Conservation (phyloP, 30 jellyfish, hydroid and myxozoan species). For the Phacellophora camtschatica region DNA sequence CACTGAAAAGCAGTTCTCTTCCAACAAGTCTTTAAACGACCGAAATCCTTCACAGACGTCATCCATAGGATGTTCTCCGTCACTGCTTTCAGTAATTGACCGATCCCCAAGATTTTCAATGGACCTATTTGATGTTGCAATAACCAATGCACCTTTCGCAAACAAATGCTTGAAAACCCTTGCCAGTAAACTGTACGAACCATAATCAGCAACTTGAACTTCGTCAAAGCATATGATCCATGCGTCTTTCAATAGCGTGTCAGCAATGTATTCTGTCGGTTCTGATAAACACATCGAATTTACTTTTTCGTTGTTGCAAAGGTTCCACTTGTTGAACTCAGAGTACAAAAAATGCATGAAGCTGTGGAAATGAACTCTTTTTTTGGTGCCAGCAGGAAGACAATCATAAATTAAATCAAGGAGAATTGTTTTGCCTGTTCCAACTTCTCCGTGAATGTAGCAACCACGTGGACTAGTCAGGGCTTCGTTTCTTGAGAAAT, state of each 20-base stretch:
- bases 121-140: conserved; percentile 82
- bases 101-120: conserved; percentile 70
- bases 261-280: conserved; percentile 81
- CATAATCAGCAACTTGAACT: conserved; percentile 77
- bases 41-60: conserved; percentile 28
- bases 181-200: conserved; percentile 52
- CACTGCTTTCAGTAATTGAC: conserved; percentile 52
- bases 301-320: conserved; percentile 35
- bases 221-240: conserved; percentile 90
- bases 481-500: too few relatives aligned
- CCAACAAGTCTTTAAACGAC: conserved; percentile 56
- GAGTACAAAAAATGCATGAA: conserved; percentile 79
- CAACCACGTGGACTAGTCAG: conserved; percentile 36
- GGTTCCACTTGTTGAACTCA: conserved; percentile 83
- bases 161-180: conserved; percentile 69
- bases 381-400: conserved; percentile 59
- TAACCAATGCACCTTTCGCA: conserved; percentile 79
- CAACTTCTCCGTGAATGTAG: conserved; percentile 85
- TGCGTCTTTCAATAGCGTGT: conserved; percentile 58
- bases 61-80: conserved; percentile 65
- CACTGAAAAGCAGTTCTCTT: conserved; percentile 38
- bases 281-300: conserved; percentile 2
- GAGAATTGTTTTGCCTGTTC: conserved; percentile 83
- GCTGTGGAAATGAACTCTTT: conserved; percentile 78
- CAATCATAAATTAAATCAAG: conserved; percentile 75